Evolutionary conservation across 2,888 invertebrate genomes (phyloP), one percentile per base, ranked within the genome.

Genomic region (Agonopterix heracliana): DNA sequence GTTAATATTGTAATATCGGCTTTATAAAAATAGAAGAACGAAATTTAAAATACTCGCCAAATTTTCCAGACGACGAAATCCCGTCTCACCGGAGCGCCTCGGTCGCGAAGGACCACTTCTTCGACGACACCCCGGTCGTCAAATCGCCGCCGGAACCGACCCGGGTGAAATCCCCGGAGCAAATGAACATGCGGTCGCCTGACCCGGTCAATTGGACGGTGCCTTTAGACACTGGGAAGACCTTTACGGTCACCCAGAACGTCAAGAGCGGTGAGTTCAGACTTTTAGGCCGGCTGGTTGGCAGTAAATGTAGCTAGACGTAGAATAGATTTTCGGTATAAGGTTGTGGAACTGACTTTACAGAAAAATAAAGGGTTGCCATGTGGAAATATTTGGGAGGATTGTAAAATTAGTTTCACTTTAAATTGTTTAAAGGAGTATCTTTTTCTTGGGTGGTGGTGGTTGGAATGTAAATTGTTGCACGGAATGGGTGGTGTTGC

Each of bases 181-280:
- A 96, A 80, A 95, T 96, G 84, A 92, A 96, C 76, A 95, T 96
- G 93, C 91, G 96, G 61, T 96, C 96, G 13, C 97, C 97, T 10
- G 97, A 97, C 85, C 97, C 97, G 47, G 97, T 97, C 67, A 96
- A 96, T 85, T 97, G 97, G 97, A 97, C 96, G 46, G 96, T 97
- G 54, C 96, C 97, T 48, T 90, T 97, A 71, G 97, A 97, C 83
- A 97, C 96, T 61, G 96, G 96, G 66, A 96, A 96, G 90, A 96
- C 96, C 41, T 96, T 96, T 84, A 96, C 96, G 41, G 96, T 96
- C 65, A 96, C 96, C 54, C 96, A 96, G 89, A 96, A 96, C 87
- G 95, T 96, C 66, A 93, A 94, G 78, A 86, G 80, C 78, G 88
- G 88, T 88, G 84, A 88, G 88, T 87, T 69, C 55, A 73, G 72